These are phyloP conservation scores for Cheilosia soror DNA, from an alignment of 2,888 invertebrate genomes.

Conservation along the genomic window DNA sequence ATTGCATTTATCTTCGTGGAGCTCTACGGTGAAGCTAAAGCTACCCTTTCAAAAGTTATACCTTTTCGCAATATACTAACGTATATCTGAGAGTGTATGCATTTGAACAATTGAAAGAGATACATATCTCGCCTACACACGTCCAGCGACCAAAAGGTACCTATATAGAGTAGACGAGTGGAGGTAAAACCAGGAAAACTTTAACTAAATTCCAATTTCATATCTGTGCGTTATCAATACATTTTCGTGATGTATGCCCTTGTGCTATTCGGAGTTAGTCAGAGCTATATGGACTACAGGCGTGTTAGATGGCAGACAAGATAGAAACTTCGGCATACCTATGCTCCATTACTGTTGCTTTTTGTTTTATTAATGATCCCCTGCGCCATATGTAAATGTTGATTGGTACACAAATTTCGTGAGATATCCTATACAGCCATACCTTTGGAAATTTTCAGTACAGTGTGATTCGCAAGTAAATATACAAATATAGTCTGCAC, in stretches of 20 bases:
- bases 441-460: not conserved
- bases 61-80: constrained; percentile 34
- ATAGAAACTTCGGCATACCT: constrained; percentile 55
- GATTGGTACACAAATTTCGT: constrained; percentile 68
- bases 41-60: constrained; percentile 23
- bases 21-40: constrained; percentile 14
- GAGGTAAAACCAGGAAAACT: constrained; percentile 44
- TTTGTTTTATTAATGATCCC: constrained; percentile 72
- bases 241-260: constrained; percentile 32
- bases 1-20: constrained; percentile 63
- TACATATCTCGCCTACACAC: constrained; percentile 20
- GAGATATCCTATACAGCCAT: constrained; percentile 4
- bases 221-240: constrained; percentile 70
- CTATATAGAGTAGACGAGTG: too few species aligned
- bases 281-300: not conserved
- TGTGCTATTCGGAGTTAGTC: constrained; percentile 25
- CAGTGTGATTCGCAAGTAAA: constrained; percentile 12
- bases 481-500: not conserved
- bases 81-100: not conserved
- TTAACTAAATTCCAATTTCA: constrained; percentile 71
- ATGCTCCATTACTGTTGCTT: constrained; percentile 61
- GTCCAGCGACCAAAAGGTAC: constrained; percentile 15
- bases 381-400: constrained; percentile 67
- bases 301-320: constrained; percentile 40
- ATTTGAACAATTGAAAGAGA: constrained; percentile 23